Percentiles rank a stretch among this genome's conserved stretches.
Conservation (phyloP, 2,888 invertebrate genomes). For the Lasioglossum figueresi region DNA sequence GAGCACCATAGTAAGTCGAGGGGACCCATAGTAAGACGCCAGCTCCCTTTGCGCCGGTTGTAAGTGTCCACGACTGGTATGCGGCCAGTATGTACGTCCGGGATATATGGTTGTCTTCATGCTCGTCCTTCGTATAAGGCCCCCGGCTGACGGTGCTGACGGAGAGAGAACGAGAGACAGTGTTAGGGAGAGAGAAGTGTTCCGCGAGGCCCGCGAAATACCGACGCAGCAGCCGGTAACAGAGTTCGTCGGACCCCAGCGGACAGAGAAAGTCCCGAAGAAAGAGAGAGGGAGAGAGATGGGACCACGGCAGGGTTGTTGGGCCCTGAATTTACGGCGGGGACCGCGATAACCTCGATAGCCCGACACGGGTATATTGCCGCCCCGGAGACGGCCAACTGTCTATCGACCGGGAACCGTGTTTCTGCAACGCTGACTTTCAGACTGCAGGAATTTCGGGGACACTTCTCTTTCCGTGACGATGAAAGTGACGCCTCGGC, state of each 20-base stretch:
- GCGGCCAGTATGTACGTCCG: constrained; percentile 72
- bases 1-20: constrained; percentile 45
- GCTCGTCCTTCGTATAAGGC: constrained; percentile 62
- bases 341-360: constrained; percentile 75
- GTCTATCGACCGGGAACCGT: constrained; percentile 53
- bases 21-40: constrained; percentile 34
- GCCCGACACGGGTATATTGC: constrained; percentile 67
- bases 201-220: constrained; percentile 66
- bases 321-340: constrained; percentile 72
- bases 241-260: constrained; percentile 51
- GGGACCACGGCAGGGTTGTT: constrained; percentile 62
- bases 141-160: constrained; percentile 22
- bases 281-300: constrained; percentile 20
- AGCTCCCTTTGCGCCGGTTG: constrained; percentile 69
- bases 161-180: neutral
- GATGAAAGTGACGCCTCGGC: constrained; percentile 15
- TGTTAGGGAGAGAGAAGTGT: constrained; percentile 31
- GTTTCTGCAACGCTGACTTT: constrained; percentile 34
- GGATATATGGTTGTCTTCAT: constrained; percentile 76
- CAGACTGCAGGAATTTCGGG: constrained; percentile 39
- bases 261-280: neutral
- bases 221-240: constrained; percentile 48
- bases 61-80: constrained; percentile 80
- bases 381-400: constrained; percentile 61
- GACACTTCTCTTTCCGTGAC: constrained; percentile 9